A percentile compares a stretch with the other conserved stretches of the same genome.
Conservation (phyloP, 2,113 vertebrate species). For the Psammodynastes pulverulentus region DNA sequence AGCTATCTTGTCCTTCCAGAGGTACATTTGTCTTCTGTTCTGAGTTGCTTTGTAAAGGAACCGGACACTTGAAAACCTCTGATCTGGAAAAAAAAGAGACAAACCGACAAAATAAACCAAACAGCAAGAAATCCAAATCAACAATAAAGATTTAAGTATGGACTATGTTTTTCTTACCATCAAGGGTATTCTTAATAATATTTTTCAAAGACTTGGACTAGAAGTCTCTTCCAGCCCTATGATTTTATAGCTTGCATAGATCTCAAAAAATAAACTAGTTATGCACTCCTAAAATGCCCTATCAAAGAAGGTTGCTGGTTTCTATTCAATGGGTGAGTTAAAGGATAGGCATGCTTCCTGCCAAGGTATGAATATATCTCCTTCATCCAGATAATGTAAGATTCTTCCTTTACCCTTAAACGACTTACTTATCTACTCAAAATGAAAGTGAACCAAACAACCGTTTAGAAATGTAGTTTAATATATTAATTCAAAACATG, state of each 20-base stretch:
- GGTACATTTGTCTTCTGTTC: constrained; percentile 39
- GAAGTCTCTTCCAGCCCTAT: background rate
- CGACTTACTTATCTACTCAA: background rate
- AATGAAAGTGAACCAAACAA: background rate
- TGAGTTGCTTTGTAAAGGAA: constrained; percentile 16
- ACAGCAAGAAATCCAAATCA: background rate
- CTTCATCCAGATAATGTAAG: background rate
- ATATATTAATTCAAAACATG: background rate
- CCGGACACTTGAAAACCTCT: constrained; percentile 50
- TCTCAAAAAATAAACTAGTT: background rate
- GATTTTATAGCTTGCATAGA: background rate
- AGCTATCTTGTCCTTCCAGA: constrained; percentile 37
- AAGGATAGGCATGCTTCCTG: background rate
- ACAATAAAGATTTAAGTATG: background rate
- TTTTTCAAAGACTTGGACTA: background rate
- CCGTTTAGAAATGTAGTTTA: background rate
- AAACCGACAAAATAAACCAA: background rate
- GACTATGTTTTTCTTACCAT: background rate
- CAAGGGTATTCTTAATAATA: background rate
- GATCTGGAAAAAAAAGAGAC: constrained; percentile 65
- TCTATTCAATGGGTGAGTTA: background rate
- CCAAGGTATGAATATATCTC: background rate
- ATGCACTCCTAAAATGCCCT: background rate
- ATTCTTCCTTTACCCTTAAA: background rate
- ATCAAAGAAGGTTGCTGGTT: background rate